Base-by-base conservation (phyloP, 2,888 invertebrate species). In the Amblyjoppa fuscipennis region DNA sequence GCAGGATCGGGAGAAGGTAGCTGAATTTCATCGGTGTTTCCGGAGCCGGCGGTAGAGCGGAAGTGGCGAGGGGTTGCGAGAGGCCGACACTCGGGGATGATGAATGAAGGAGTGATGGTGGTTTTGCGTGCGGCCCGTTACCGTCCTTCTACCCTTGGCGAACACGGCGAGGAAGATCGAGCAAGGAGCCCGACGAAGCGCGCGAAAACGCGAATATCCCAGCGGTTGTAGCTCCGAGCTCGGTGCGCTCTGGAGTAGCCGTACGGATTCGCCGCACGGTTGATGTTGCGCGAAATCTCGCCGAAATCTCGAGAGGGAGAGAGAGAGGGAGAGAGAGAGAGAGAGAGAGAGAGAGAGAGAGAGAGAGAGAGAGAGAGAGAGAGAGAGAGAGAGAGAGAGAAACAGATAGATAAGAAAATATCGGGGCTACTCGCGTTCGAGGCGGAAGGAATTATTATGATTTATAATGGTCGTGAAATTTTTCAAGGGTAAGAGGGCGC, bases 91-190 rank as follows among this genome's bases (percentile, higher is more conserved):
- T 88, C 90, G 87, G 89, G 92, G 92, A 93, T 93, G 93, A 93
- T 93, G 93, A 93, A 93, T 93, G 92, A 92, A 88, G 90, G 90
- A 91, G 91, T 92, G 93, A 93, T 93, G 93, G 93, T 91, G 89
- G 90, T 93, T 93, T 93, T 92, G 93, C 93, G 93, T 93, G 93
- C 90, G 82, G 81, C 74, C 74, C n/a, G 45, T 49, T 31, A 49
- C 61, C 45, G 31, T 34, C 53, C 71, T 53, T 53, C 34, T 28
- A 31, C 9, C 51, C 34, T 16, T 34, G 34, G 28, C 70, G 73
- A 71, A 81, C 73, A 81, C 73, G 70, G 51, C 61, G 49, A 16
- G 61, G 45, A 64, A 73, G 61, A 51, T 38, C 49, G 56, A 64
- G 34, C 20, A 49, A 71, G 49, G 68, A 66, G 49, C 59, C 66